Percentiles rank a stretch among this genome's conserved stretches.
These are phyloP conservation scores for Macrophya annulata DNA, from an alignment of 2,888 invertebrate species.

Conservation along the genomic window DNA sequence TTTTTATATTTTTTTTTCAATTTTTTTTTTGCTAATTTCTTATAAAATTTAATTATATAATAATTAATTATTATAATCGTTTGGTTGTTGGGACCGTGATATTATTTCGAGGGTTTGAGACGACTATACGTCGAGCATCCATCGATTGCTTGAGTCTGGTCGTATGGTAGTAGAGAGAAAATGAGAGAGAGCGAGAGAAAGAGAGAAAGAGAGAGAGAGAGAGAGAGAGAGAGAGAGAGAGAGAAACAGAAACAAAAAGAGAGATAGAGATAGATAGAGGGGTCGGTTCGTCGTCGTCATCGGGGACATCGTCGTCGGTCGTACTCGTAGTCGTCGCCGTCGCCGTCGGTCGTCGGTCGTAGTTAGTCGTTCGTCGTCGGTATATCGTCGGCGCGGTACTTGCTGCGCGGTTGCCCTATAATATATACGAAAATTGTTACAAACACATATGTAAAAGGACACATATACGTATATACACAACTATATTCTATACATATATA, in stretches of 20 bases:
- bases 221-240: not conserved
- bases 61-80: not conserved
- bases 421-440: not conserved
- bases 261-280: not conserved
- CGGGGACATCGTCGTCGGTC: conserved; percentile 35
- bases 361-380: conserved; percentile 20
- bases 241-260: not conserved
- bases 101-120: conserved; percentile 15
- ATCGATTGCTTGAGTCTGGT: conserved; percentile 36
- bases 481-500: not conserved
- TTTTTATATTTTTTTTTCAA: not conserved
- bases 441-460: not conserved
- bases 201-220: not conserved
- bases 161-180: not conserved
- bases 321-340: not conserved
- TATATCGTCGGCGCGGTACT: conserved; percentile 37
- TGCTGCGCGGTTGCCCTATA: not conserved
- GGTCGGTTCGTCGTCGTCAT: conserved; percentile 30
- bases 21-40: no score
- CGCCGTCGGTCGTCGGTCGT: conserved; percentile 35
- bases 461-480: not conserved
- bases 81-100: not conserved
- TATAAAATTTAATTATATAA: no score
- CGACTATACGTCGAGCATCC: conserved; percentile 14
- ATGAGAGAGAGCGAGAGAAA: not conserved